A percentile compares a stretch with the other conserved stretches of the same genome.
Evolutionary conservation across 1,140 invertebrate genomes (phyloP).

Genomic region (Nymphalis io): DNA sequence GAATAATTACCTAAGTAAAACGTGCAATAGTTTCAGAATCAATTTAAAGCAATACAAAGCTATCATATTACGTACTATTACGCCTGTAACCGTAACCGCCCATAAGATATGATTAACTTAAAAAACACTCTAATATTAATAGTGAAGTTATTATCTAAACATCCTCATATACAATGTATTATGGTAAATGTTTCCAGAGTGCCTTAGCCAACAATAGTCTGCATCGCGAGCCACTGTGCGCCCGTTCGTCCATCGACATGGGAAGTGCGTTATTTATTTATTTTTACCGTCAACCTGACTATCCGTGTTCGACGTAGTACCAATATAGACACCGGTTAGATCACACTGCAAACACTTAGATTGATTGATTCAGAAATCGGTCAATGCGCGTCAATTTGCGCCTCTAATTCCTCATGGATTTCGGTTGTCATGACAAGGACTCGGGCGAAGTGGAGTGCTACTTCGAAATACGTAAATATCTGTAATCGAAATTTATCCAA

Average conservation of each 20-base stretch:
- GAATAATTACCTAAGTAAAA: not conserved
- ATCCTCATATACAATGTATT: constrained; percentile 50
- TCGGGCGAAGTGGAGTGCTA: constrained; percentile 80
- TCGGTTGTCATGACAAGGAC: constrained; percentile 78
- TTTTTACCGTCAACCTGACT: constrained; percentile 61
- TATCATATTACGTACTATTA: too few relatives aligned
- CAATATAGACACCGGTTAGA: constrained; percentile 67
- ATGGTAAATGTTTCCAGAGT: constrained; percentile 47
- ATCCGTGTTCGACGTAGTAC: constrained; percentile 66
- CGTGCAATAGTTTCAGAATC: too few relatives aligned
- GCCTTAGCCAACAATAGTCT: constrained; percentile 60
- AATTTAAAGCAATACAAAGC: not conserved
- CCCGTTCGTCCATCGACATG: constrained; percentile 62
- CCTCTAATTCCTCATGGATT: constrained; percentile 68
- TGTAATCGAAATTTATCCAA: constrained; percentile 60
- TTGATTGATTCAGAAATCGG: constrained; percentile 51
- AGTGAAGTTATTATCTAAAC: constrained; percentile 51
- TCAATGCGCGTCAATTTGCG: constrained; percentile 54
- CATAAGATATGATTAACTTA: constrained; percentile 11
- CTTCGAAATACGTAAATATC: constrained; percentile 80
- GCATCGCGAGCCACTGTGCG: constrained; percentile 54
- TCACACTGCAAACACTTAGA: constrained; percentile 56
- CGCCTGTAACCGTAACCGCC: too few relatives aligned
- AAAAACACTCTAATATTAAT: constrained; percentile 43
- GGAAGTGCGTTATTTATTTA: constrained; percentile 78